Percentiles rank a stretch among this genome's conserved stretches.
Evolutionary conservation across 1,140 invertebrate species (phyloP).

Genomic region (Sminthurinus signatus): DNA sequence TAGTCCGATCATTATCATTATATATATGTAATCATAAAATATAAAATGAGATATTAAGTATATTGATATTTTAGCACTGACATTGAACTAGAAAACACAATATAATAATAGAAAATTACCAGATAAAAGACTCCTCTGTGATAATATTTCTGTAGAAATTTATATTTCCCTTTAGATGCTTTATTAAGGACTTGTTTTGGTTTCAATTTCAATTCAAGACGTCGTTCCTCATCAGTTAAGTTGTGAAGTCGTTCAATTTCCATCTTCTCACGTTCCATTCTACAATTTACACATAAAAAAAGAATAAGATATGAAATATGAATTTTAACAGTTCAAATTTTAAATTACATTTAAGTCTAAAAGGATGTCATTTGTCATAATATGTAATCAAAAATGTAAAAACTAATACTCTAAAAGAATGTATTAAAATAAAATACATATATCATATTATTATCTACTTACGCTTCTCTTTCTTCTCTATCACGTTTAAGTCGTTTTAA

Average conservation of each 20-base stretch:
- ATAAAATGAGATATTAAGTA: too few relatives aligned
- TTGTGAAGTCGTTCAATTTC: slow-evolving; percentile 87
- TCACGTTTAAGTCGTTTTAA: slow-evolving; percentile 92
- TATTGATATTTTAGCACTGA: too few relatives aligned
- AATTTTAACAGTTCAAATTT: slow-evolving; percentile 12
- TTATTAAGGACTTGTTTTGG: slow-evolving; percentile 93
- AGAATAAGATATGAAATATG: too few relatives aligned
- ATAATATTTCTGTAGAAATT: slow-evolving; percentile 99
- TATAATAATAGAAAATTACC: slow-evolving; percentile 44
- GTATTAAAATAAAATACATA: too few relatives aligned
- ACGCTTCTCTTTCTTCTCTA: slow-evolving; percentile 88
- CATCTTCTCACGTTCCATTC: slow-evolving; percentile 72
- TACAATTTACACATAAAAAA: too few relatives aligned
- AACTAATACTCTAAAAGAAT: too few relatives aligned
- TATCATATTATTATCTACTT: slow-evolving; percentile 46
- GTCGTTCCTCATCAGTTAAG: slow-evolving; percentile 94
- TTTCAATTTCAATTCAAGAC: slow-evolving; percentile 81
- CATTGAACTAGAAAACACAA: background rate
- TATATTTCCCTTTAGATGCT: slow-evolving; percentile 96
- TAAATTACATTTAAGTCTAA: slow-evolving; percentile 9
- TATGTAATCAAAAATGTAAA: too few relatives aligned
- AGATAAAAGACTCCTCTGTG: slow-evolving; percentile 98
- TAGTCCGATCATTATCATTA: too few relatives aligned
- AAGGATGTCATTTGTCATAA: background rate
- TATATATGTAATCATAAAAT: too few relatives aligned